A percentile compares a stretch with the other conserved stretches of the same genome.
Evolutionary conservation across 1,140 invertebrate genomes (phyloP).

Genomic region (Scaptomyza graminum): DNA sequence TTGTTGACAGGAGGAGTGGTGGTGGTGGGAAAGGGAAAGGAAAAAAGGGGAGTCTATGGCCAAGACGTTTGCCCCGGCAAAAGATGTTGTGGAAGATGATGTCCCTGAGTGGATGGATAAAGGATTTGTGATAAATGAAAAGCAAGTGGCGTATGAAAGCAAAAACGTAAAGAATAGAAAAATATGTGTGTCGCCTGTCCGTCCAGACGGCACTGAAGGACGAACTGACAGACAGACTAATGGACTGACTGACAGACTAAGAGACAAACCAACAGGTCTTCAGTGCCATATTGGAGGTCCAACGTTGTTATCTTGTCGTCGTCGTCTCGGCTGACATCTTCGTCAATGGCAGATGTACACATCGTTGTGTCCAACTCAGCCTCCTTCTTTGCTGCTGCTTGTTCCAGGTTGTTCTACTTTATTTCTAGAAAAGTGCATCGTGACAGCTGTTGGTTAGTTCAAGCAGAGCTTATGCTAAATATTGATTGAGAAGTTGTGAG

Average conservation of each 20-base stretch:
- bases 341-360: slow-evolving; percentile 55
- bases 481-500: background rate
- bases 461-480: background rate
- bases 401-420: slow-evolving; percentile 12
- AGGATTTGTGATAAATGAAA: slow-evolving; percentile 82
- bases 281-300: slow-evolving; percentile 28
- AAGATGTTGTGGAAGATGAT: slow-evolving; percentile 67
- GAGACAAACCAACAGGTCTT: slow-evolving; percentile 19
- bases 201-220: background rate
- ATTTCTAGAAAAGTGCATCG: background rate
- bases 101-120: slow-evolving; percentile 77
- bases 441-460: slow-evolving; percentile 4
- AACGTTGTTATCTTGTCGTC: slow-evolving; percentile 42
- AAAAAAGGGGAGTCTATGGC: slow-evolving; percentile 10
- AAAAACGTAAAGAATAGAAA: slow-evolving; percentile 59
- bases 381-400: background rate
- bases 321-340: slow-evolving; percentile 48
- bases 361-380: background rate
- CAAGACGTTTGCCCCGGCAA: slow-evolving; percentile 61
- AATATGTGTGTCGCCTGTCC: slow-evolving; percentile 53
- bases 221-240: slow-evolving; percentile 14
- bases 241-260: slow-evolving; percentile 25
- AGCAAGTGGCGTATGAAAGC: slow-evolving; percentile 79
- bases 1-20: background rate
- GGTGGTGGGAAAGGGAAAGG: too few species aligned